Base-by-base conservation (phyloP, 2,888 invertebrate species). In the Mellilla xanthometata region DNA sequence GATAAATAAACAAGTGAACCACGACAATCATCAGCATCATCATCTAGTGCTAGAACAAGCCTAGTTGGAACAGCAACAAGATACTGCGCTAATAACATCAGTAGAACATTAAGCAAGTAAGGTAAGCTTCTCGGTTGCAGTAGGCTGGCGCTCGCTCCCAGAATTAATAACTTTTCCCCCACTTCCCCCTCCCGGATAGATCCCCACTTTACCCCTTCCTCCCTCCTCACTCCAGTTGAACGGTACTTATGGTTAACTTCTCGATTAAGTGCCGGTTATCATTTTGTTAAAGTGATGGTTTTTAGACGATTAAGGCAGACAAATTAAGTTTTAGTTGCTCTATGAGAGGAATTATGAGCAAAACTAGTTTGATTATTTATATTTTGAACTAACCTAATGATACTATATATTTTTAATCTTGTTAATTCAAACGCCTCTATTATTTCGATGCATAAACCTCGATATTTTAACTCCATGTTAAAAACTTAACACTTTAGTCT, bases 81-180 rank as follows among this genome's bases (percentile, higher is more conserved):
- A 59, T 63, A 65, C 65, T 62, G 65, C 57, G 81, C 22, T 29
- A 34, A 82, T 82, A 79, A 79, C 76, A 82, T 78, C 73, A 77
- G 74, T 60, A 75, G 78, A 79, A 81, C 81, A 82, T 82, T 84
- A 84, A 81, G 72, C 74, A 74, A 80, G 78, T 81, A 80, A 82
- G 85, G 87, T 85, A 83, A 84, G 83, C 79, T 72, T 76, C 76
- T 75, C 68, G 73, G 79, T 76, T 82, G 84, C 84, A 84, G 85
- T 83, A 85, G 86, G 85, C 81, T 77, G 82, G 84, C 83, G 82
- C 79, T 82, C 85, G 81, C 85, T 81, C 82, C 83, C 78, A 86
- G 88, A 87, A 88, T 88, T 88, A 87, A 87, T 88, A 88, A 88
- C 88, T 87, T 86, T 81, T 81, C 77, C 70, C 72, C 79, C 75